Evolutionary conservation across 2,113 vertebrate genomes (phyloP).

Genomic region (Zosterops pallidus): DNA sequence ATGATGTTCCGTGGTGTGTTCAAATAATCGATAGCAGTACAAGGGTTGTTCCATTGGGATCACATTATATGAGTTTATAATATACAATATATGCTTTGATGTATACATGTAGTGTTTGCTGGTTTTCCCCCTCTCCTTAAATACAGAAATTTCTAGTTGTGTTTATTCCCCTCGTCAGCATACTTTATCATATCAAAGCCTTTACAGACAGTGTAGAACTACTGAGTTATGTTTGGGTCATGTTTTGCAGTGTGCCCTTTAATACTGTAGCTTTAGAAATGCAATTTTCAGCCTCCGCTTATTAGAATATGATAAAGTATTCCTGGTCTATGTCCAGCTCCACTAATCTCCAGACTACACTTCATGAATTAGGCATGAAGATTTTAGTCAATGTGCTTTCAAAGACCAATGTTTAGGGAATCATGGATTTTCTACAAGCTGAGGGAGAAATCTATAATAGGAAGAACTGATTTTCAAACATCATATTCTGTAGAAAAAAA

Average conservation of each 20-base stretch:
- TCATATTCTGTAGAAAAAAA: conserved; percentile 79
- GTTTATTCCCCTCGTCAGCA: conserved; percentile 97
- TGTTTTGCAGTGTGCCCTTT: conserved; percentile 93
- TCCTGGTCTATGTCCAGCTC: conserved; percentile 83
- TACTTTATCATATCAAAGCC: conserved; percentile 97
- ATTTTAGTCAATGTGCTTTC: conserved; percentile 88
- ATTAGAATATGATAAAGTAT: conserved; percentile 99
- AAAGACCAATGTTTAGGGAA: conserved; percentile 87
- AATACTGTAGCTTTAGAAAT: conserved; percentile 98
- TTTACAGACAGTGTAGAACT: conserved; percentile 85
- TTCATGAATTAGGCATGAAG: conserved; percentile 95
- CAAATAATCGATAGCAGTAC: conserved; percentile 65
- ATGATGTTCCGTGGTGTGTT: conserved; percentile 57
- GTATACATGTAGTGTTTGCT: conserved; percentile 67
- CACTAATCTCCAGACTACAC: conserved; percentile 83
- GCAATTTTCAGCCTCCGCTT: conserved; percentile 95
- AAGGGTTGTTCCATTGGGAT: conserved; percentile 66
- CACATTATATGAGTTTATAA: conserved; percentile 72
- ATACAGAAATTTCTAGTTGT: conserved; percentile 80
- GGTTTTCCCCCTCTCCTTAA: conserved; percentile 45
- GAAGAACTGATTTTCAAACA: conserved; percentile 86
- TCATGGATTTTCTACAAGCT: conserved; percentile 86
- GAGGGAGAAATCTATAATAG: conserved; percentile 87
- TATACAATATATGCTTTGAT: conserved; percentile 70
- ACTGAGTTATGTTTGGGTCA: conserved; percentile 88